A percentile compares a stretch with the other conserved stretches of the same genome.
These are phyloP conservation scores for Equus quagga DNA, from an alignment of 2,113 vertebrate species.

Conservation along the genomic window DNA sequence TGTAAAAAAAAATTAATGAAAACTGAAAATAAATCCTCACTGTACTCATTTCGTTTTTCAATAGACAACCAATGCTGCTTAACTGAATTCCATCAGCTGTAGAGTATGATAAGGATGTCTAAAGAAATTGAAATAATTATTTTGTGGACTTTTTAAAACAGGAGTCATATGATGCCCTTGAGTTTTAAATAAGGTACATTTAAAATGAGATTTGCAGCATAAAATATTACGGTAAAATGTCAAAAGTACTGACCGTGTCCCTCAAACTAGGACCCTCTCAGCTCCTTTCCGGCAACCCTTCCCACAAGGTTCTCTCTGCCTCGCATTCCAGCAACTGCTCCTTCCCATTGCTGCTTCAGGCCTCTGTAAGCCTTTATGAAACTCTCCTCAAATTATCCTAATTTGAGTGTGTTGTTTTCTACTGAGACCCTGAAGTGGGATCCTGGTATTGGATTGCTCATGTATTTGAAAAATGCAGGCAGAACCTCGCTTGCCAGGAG, in stretches of 20 bases:
- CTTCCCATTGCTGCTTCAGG: no score
- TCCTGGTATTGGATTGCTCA: neutral
- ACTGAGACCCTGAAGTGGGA: neutral
- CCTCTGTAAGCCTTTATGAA: neutral
- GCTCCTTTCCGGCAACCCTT: neutral
- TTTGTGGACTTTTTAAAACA: slow-evolving; percentile 5
- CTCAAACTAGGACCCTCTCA: neutral
- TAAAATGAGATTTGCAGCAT: slow-evolving; percentile 32
- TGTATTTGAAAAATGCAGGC: neutral
- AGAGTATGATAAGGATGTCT: slow-evolving; percentile 23
- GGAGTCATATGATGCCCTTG: slow-evolving; percentile 14
- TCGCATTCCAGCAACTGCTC: neutral
- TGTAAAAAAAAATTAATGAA: slow-evolving; percentile 43
- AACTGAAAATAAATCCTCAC: slow-evolving; percentile 49
- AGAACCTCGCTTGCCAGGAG: neutral
- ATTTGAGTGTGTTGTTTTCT: neutral
- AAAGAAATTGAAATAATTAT: slow-evolving; percentile 54
- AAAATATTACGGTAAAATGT: neutral
- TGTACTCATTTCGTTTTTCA: slow-evolving; percentile 50
- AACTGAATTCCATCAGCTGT: slow-evolving; percentile 47
- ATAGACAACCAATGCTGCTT: neutral
- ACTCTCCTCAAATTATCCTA: neutral
- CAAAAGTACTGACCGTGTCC: neutral
- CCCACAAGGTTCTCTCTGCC: neutral
- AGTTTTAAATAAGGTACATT: slow-evolving; percentile 37